Evolutionary conservation across 2,888 invertebrate genomes (phyloP).

Genomic region (Cheilosia soror): DNA sequence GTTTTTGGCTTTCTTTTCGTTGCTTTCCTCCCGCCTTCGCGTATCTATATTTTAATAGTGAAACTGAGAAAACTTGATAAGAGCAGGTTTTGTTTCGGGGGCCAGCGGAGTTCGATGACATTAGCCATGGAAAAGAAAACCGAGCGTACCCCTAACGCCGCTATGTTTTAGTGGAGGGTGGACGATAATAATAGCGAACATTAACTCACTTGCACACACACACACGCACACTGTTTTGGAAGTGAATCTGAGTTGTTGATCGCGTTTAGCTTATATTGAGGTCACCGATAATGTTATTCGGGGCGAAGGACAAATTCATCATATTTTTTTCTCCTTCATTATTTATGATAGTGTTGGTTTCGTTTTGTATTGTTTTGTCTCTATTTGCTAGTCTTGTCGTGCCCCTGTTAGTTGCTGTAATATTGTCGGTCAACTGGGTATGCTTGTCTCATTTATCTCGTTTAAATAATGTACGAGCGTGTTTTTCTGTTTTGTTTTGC

Average conservation of each 20-base stretch:
- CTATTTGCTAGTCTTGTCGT: conserved; percentile 1
- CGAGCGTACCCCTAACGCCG: background rate
- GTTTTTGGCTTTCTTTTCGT: background rate
- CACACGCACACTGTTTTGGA: background rate
- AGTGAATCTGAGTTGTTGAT: conserved; percentile 15
- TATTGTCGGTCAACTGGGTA: conserved; percentile 18
- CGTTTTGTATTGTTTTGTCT: background rate
- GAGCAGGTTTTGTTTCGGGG: conserved; percentile 27
- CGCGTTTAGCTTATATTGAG: conserved; percentile 32
- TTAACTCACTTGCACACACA: background rate
- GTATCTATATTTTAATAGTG: conserved; percentile 9
- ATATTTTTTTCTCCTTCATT: conserved; percentile 19
- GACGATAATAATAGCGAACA: background rate
- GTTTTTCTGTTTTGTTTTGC: background rate
- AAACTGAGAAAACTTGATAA: conserved; percentile 24
- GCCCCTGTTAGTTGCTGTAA: conserved; percentile 23
- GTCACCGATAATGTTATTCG: conserved; percentile 54
- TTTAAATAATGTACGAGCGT: conserved; percentile 18
- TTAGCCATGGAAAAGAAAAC: background rate
- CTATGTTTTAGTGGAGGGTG: background rate
- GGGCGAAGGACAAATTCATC: conserved; percentile 48
- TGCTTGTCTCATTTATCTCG: conserved; percentile 10
- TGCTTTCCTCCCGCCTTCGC: background rate
- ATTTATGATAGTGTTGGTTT: conserved; percentile 6
- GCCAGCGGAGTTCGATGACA: conserved; percentile 54